Conservation (phyloP, 2,797 vertebrate species). For the Myotis findleyi region DNA sequence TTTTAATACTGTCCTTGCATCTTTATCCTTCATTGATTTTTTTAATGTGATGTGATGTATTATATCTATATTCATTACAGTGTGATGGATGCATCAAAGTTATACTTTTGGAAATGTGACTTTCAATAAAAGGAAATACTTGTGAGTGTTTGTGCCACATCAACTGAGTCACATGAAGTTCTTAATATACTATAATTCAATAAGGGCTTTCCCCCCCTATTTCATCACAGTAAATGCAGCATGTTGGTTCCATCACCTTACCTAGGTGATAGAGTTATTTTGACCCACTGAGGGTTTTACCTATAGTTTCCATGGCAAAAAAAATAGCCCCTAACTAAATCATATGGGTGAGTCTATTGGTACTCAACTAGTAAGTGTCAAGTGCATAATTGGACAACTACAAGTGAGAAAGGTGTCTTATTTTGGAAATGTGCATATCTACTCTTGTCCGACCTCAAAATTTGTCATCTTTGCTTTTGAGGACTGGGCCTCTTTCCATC, state of each 20-base stretch:
- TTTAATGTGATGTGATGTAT: constrained; percentile 59
- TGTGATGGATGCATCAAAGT: neutral
- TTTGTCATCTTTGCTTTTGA: neutral
- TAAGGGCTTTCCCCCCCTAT: neutral
- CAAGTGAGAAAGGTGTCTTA: neutral
- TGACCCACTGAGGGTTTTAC: neutral
- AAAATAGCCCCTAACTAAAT: neutral
- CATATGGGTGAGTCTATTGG: neutral
- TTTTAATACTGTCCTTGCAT: constrained; percentile 75
- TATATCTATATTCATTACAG: constrained; percentile 66
- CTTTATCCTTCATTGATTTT: constrained; percentile 79
- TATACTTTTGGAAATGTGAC: neutral
- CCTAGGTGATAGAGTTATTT: constrained; percentile 8
- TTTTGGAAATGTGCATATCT: neutral
- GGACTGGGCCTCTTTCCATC: neutral
- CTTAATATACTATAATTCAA: neutral
- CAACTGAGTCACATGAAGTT: neutral
- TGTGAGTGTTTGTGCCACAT: neutral
- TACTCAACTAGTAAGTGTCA: neutral
- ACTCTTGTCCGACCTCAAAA: neutral
- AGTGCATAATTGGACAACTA: neutral
- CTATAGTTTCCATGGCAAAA: neutral
- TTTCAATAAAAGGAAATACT: constrained; percentile 45
- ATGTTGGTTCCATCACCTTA: neutral
- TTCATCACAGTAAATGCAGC: neutral